Evolutionary conservation across 2,888 invertebrate species (phyloP).

Genomic region (Dryomyza anilis): DNA sequence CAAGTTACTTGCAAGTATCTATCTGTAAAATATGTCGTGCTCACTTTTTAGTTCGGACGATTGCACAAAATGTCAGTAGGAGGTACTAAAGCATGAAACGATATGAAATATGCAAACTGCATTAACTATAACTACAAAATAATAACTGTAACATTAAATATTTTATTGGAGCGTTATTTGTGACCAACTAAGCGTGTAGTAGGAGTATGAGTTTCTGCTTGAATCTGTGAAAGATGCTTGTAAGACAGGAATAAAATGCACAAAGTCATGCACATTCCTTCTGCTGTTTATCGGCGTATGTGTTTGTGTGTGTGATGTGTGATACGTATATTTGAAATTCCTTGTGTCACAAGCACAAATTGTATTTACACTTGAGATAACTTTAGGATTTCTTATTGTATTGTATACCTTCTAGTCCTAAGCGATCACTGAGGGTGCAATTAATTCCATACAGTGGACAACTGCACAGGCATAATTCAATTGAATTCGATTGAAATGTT

Average conservation of each 20-base stretch:
- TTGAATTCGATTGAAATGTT: too few relatives aligned
- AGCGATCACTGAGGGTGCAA: too few relatives aligned
- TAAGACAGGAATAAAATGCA: conserved; percentile 14
- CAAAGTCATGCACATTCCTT: neutral
- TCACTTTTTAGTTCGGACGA: conserved; percentile 11
- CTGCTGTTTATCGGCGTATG: conserved; percentile 2
- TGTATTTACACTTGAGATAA: conserved; percentile 14
- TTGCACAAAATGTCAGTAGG: conserved; percentile 6
- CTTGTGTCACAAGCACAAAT: conserved; percentile 3
- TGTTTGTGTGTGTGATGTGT: conserved; percentile 17
- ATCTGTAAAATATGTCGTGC: conserved; percentile 13
- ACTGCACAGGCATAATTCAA: too few relatives aligned
- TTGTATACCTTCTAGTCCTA: too few relatives aligned
- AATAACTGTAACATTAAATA: conserved; percentile 29
- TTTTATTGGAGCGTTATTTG: conserved; percentile 25
- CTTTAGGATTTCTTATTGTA: neutral
- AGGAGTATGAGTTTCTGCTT: neutral
- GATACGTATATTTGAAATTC: conserved; percentile 2
- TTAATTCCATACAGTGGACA: too few relatives aligned
- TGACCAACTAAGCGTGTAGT: neutral
- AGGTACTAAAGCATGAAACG: neutral
- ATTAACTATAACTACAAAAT: conserved; percentile 7
- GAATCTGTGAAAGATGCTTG: neutral
- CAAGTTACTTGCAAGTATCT: conserved; percentile 8
- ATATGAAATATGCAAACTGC: conserved; percentile 1